Evolutionary conservation across 2,888 invertebrate species (phyloP).

Genomic region (Nymphalis urticae): DNA sequence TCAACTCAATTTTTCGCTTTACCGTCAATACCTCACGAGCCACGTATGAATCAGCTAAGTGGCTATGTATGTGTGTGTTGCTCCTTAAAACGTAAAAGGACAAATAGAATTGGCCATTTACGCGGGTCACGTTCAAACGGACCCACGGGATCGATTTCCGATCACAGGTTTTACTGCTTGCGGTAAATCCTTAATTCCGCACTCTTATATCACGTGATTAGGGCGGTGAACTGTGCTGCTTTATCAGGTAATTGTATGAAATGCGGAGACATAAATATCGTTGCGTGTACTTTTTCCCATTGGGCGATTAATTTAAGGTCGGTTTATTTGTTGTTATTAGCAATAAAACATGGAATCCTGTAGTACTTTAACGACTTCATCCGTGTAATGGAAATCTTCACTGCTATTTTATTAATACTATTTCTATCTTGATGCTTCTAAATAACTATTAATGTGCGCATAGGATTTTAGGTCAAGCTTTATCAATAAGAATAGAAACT

Average conservation of each 20-base stretch:
- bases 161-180: conserved; percentile 51
- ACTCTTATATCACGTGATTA: conserved; percentile 49
- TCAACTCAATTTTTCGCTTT: conserved; percentile 9
- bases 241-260: conserved; percentile 19
- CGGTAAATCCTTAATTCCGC: conserved; percentile 47
- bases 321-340: conserved; percentile 4
- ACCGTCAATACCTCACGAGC: conserved; percentile 20
- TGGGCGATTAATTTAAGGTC: conserved; percentile 6
- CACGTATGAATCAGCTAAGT: conserved; percentile 32
- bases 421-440: too few species aligned
- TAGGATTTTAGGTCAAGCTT: too few species aligned
- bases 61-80: conserved; percentile 26
- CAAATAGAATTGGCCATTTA: conserved; percentile 44
- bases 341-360: not conserved
- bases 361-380: not conserved
- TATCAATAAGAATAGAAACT: too few species aligned
- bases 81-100: conserved; percentile 35
- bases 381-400: not conserved
- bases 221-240: conserved; percentile 20
- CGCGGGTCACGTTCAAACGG: conserved; percentile 53
- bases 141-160: conserved; percentile 49
- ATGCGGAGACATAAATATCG: conserved; percentile 15
- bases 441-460: too few species aligned
- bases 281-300: conserved; percentile 3
- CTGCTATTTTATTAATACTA: too few species aligned